phyloP scores from a whole-genome alignment of 2,797 vertebrate genomes.

The Pipistrellus kuhlii region DNA sequence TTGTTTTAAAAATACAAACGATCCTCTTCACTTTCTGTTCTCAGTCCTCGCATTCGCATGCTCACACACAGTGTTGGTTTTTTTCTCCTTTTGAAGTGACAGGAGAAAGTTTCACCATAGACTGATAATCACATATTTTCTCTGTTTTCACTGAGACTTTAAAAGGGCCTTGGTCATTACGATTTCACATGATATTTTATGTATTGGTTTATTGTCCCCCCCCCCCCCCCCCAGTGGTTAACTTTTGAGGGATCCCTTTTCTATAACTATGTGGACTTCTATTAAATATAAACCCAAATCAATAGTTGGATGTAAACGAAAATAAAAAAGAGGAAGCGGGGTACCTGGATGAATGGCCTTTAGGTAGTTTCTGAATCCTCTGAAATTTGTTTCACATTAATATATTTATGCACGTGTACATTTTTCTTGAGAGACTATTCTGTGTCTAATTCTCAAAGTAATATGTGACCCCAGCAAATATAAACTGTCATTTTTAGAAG shows the following conservation, averaged over 20 bases:
- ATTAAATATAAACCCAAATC: background rate
- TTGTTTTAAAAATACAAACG: slow-evolving; percentile 56
- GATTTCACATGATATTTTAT: background rate
- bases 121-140: background rate
- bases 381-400: background rate
- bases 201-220: background rate
- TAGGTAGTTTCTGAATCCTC: background rate
- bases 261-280: background rate
- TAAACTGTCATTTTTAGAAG: background rate
- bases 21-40: slow-evolving; percentile 50
- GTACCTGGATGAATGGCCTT: background rate
- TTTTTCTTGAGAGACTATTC: background rate
- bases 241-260: background rate
- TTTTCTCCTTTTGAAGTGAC: background rate
- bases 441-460: background rate
- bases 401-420: background rate
- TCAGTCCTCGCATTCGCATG: background rate
- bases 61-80: background rate
- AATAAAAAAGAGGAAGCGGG: background rate
- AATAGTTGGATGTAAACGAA: background rate
- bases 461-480: background rate
- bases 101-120: background rate
- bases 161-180: background rate
- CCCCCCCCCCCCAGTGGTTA: background rate
- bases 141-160: background rate